phyloP scores from a whole-genome alignment of 1,140 invertebrate species.

The Drosophila hydei region DNA sequence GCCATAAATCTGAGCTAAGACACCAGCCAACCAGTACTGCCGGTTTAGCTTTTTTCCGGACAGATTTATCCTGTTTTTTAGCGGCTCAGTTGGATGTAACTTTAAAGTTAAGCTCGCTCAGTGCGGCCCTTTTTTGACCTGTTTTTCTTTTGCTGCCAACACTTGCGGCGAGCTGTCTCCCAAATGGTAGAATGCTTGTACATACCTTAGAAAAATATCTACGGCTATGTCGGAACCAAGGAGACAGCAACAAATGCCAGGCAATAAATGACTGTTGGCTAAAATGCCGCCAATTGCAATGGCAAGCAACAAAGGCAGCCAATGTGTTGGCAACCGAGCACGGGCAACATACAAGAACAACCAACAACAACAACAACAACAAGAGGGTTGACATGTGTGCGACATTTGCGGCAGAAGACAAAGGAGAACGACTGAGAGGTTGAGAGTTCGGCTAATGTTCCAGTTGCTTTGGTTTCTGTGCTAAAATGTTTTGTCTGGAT shows the following conservation, averaged over 20 bases:
- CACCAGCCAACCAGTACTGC: slow-evolving; percentile 5
- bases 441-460: slow-evolving; percentile 69
- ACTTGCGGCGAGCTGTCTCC: slow-evolving; percentile 11
- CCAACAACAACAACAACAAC: slow-evolving; percentile 20
- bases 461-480: slow-evolving; percentile 82
- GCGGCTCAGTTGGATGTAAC: too few relatives aligned
- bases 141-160: slow-evolving; percentile 15
- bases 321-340: slow-evolving; percentile 53
- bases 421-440: slow-evolving; percentile 19
- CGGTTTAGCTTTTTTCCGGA: too few relatives aligned
- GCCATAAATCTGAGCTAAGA: slow-evolving; percentile 66
- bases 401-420: slow-evolving; percentile 70
- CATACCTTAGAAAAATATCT: slow-evolving; percentile 23
- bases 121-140: too few relatives aligned
- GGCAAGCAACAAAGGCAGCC: slow-evolving; percentile 46
- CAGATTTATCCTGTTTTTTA: too few relatives aligned
- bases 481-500: slow-evolving; percentile 76
- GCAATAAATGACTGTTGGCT: slow-evolving; percentile 34
- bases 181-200: slow-evolving; percentile 45
- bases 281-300: slow-evolving; percentile 71
- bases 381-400: slow-evolving; percentile 67
- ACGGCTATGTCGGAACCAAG: slow-evolving; percentile 63
- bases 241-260: slow-evolving; percentile 68
- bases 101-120: too few relatives aligned
- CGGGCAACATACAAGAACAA: slow-evolving; percentile 23